A percentile compares a stretch with the other conserved stretches of the same genome.
Evolutionary conservation across 2,113 vertebrate genomes (phyloP).

Genomic region (Entomyzon cyanotis): DNA sequence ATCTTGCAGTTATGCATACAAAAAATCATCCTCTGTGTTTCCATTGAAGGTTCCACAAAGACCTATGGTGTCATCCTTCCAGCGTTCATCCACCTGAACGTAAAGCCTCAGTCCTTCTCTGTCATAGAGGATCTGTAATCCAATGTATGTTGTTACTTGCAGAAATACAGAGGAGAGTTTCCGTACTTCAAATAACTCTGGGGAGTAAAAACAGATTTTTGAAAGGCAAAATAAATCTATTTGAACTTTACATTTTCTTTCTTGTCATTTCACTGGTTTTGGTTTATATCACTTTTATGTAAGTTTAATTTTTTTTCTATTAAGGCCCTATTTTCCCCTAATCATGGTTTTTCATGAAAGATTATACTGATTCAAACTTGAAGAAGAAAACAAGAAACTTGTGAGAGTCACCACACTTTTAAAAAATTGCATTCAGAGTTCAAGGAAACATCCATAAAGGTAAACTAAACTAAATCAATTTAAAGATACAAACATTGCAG

Average conservation of each 20-base stretch:
- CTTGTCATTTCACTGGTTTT: neutral
- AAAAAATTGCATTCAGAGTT: neutral
- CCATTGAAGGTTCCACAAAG: constrained; percentile 98
- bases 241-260: neutral
- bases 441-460: neutral
- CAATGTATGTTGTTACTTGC: constrained; percentile 84
- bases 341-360: neutral
- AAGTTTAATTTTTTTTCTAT: neutral
- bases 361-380: neutral
- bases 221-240: neutral
- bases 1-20: constrained; percentile 76
- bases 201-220: neutral
- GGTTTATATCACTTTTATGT: fast-evolving
- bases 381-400: neutral
- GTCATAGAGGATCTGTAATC: constrained; percentile 88
- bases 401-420: neutral
- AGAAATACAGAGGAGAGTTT: constrained; percentile 91
- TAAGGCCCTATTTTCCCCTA: neutral
- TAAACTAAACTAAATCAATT: neutral
- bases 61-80: constrained; percentile 90
- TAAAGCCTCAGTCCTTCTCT: constrained; percentile 90
- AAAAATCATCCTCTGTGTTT: constrained; percentile 94
- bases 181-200: constrained; percentile 89
- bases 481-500: neutral
- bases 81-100: constrained; percentile 81